phyloP scores from a whole-genome alignment of 2,113 vertebrate species.

The Halcyon malimbica region DNA sequence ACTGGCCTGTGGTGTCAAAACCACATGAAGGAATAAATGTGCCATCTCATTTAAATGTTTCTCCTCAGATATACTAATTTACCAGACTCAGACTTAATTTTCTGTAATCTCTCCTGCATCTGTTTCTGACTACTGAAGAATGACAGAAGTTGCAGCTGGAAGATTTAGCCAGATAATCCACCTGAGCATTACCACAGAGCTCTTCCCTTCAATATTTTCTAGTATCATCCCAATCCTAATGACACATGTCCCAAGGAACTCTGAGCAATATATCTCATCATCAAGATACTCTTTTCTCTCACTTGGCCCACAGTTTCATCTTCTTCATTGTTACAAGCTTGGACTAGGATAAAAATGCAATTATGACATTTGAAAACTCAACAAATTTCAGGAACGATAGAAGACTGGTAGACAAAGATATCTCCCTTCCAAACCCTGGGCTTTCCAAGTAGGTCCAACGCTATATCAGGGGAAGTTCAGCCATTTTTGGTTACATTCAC shows the following conservation, averaged over 20 bases:
- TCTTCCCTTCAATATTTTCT: neutral
- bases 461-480: neutral
- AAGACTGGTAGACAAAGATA: neutral
- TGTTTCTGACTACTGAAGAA: neutral
- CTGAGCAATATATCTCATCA: neutral
- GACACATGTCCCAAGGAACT: neutral
- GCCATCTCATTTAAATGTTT: neutral
- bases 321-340: neutral
- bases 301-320: neutral
- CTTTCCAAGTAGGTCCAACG: neutral
- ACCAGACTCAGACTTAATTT: neutral
- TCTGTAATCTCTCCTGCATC: neutral
- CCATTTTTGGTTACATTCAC: neutral
- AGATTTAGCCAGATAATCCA: neutral
- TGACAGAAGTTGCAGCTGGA: neutral
- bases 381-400: neutral
- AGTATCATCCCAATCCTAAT: neutral
- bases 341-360: neutral
- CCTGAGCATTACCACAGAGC: neutral
- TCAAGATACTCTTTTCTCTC: neutral
- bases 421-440: neutral
- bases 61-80: neutral
- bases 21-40: neutral
- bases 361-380: neutral
- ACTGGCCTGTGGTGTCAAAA: neutral